Base-by-base conservation (phyloP, 1,140 invertebrate species). In the Caenorhabditis briggsae region DNA sequence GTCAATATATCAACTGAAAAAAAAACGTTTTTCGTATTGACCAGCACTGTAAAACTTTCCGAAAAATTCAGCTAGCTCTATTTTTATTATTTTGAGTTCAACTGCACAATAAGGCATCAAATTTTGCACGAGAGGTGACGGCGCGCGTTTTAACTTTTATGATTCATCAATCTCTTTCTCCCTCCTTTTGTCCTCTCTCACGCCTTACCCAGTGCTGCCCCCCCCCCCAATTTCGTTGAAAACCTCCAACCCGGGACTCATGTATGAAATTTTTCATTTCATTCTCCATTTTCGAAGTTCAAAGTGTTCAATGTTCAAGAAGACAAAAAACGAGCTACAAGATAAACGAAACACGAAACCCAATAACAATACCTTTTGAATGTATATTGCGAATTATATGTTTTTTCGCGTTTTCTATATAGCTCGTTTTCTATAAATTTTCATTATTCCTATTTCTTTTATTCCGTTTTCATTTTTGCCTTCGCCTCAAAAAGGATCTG, bases 211-310 rank as follows among this genome's bases (percentile, higher is more conserved):
- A 33, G 33, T 33, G 33, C 33, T 33, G 33, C 33, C 33, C 33
- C n/a, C n/a, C n/a, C n/a, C n/a, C 33, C 33, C 33, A 33, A 33
- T 33, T 33, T 33, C 33, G 3, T 33, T 33, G 33, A n/a, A n/a
- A n/a, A n/a, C n/a, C n/a, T n/a, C n/a, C n/a, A n/a, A n/a, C n/a
- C n/a, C n/a, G n/a, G n/a, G n/a, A 78, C 70, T 78, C 46, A 78
- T 78, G 46, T 46, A 78, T 78, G 70, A 78, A 78, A 78, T 46
- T 78, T 78, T 78, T n/a, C 43, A 78, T 78, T 78, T 96, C 96
- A 93, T 95, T 94, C 84, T 95, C 95, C 58, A 95, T 83, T 83
- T 53, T 33, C 9, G 11, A 58, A 33, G 64, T 48, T 70, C 23
- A 11, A 46, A 46, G 33, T 46, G 64, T 70, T 70, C 59, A 2